Evolutionary conservation across 2,113 vertebrate genomes (phyloP).

Genomic region (Aspiorhynchus laticeps): DNA sequence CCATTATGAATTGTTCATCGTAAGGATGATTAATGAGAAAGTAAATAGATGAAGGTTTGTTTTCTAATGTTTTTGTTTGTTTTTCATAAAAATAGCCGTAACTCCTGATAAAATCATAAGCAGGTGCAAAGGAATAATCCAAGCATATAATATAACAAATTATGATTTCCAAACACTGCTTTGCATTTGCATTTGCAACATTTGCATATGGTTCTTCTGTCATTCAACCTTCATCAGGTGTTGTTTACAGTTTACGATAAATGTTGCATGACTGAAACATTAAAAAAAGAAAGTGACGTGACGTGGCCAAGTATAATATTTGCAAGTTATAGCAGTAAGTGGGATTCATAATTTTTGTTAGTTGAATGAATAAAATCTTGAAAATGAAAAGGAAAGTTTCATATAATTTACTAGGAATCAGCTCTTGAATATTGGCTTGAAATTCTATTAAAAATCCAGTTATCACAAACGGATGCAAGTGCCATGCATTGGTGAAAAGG

Average conservation of each 20-base stretch:
- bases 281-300: too few species aligned
- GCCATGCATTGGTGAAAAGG: background rate
- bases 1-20: background rate
- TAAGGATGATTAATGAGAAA: background rate
- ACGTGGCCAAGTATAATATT: too few species aligned
- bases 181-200: too few species aligned
- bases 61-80: background rate
- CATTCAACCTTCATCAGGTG: background rate
- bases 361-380: background rate
- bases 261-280: background rate
- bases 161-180: background rate
- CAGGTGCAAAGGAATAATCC: background rate
- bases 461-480: background rate
- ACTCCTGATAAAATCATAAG: background rate
- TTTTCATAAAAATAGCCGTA: too few species aligned
- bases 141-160: too few species aligned
- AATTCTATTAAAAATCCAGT: background rate
- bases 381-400: background rate
- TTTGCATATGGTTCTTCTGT: background rate
- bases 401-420: background rate
- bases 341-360: background rate
- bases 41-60: background rate
- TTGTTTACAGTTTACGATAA: background rate
- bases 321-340: background rate
- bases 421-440: background rate